Percentiles rank a stretch among this genome's conserved stretches.
Conservation (phyloP, 2,888 invertebrate genomes). For the Heteromurus nitidus region DNA sequence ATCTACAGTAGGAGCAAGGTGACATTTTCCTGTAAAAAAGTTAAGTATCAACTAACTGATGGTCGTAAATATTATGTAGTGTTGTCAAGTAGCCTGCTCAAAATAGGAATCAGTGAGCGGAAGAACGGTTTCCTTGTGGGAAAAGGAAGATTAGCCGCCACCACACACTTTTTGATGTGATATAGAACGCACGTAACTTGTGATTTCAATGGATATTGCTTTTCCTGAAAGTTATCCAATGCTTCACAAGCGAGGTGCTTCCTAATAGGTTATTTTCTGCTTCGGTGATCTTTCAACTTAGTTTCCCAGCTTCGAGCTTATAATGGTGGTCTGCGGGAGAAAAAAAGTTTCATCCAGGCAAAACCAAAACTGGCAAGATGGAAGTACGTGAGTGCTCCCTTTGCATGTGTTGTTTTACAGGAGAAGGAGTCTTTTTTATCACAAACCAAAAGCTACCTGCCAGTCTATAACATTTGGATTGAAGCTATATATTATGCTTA, state of each 20-base stretch:
- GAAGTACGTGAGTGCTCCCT: no score
- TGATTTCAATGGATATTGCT: background rate
- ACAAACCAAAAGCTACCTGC: no score
- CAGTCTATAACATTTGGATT: no score
- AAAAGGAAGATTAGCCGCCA: background rate
- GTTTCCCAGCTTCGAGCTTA: slow-evolving; percentile 38
- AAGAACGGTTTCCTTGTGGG: background rate
- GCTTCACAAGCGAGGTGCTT: background rate
- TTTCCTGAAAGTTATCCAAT: no score
- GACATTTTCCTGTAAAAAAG: background rate
- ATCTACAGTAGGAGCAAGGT: no score
- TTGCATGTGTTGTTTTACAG: no score
- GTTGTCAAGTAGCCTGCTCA: background rate
- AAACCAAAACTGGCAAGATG: no score
- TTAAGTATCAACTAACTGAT: background rate
- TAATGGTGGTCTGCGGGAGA: no score
- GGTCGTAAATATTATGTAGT: slow-evolving; percentile 1
- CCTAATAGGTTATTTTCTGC: slow-evolving; percentile 72
- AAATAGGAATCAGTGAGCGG: background rate
- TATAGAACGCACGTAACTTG: no score
- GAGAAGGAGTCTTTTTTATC: no score
- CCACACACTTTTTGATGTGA: background rate
- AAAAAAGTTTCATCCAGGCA: no score
- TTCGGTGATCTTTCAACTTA: slow-evolving; percentile 65
- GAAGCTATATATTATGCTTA: no score